Percentiles rank a stretch among this genome's conserved stretches.
phyloP scores from a whole-genome alignment of 2,113 vertebrate species.

The Narcine bancroftii region DNA sequence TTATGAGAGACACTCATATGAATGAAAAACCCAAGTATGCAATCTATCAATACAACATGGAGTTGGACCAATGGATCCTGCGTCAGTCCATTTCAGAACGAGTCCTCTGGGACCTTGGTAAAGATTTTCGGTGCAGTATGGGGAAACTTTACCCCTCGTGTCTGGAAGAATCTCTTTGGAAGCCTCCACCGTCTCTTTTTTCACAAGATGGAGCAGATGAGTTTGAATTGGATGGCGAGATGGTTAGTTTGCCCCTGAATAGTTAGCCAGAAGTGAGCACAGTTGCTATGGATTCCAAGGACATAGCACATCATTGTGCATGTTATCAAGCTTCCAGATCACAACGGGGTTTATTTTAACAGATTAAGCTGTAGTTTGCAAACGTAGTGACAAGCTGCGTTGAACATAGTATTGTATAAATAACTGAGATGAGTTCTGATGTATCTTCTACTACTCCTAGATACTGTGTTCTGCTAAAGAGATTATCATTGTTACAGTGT shows the following conservation, averaged over 20 bases:
- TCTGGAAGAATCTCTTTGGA: slow-evolving; percentile 92
- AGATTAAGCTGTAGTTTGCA: slow-evolving; percentile 50
- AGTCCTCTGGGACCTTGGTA: slow-evolving; percentile 88
- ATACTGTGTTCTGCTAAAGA: slow-evolving; percentile 48
- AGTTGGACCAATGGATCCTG: slow-evolving; percentile 84
- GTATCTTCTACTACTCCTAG: slow-evolving; percentile 47
- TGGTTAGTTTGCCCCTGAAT: slow-evolving; percentile 66
- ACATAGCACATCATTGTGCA: slow-evolving; percentile 5
- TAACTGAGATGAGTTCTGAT: slow-evolving; percentile 48
- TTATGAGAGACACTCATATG: slow-evolving; percentile 89
- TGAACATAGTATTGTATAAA: slow-evolving; percentile 48
- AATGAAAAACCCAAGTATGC: slow-evolving; percentile 89
- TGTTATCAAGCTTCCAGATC: slow-evolving; percentile 18
- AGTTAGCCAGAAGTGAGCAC: slow-evolving; percentile 27
- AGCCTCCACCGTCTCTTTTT: slow-evolving; percentile 89
- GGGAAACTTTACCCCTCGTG: slow-evolving; percentile 97
- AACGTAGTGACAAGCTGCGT: no score
- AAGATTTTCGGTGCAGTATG: slow-evolving; percentile 88
- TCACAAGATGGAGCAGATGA: slow-evolving; percentile 83
- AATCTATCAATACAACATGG: slow-evolving; percentile 84
- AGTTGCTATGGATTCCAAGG: slow-evolving; percentile 19
- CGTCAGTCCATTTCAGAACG: slow-evolving; percentile 88
- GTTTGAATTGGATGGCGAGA: slow-evolving; percentile 83
- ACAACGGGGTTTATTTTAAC: slow-evolving; percentile 29
- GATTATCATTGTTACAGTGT: slow-evolving; percentile 58